A percentile compares a stretch with the other conserved stretches of the same genome.
phyloP scores from a whole-genome alignment of 2,113 vertebrate genomes.

The Epinephelus moara region DNA sequence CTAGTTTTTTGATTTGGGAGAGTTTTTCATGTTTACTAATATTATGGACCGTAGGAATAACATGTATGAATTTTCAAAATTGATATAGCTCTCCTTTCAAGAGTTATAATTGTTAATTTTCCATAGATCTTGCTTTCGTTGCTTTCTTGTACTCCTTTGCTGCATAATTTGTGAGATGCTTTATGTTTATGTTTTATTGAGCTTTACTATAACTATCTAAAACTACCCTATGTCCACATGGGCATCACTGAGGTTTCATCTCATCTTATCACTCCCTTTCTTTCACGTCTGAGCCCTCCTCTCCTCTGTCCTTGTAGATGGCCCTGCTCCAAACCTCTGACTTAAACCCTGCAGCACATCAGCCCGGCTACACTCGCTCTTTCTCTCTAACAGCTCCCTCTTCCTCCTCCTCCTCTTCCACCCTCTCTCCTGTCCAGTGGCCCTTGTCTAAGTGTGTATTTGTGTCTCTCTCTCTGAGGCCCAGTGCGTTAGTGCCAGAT shows the following conservation, averaged over 20 bases:
- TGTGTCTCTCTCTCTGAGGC: conserved; percentile 58
- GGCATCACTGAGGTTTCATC: conserved; percentile 24
- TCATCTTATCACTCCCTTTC: conserved; percentile 40
- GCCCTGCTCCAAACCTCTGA: conserved; percentile 46
- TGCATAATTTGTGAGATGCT: background rate
- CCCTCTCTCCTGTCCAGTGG: conserved; percentile 54
- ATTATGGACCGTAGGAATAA: too few species aligned
- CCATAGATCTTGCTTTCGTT: background rate
- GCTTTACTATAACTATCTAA: background rate
- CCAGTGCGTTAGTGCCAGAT: conserved; percentile 71
- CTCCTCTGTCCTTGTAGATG: conserved; percentile 29
- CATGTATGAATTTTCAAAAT: too few species aligned
- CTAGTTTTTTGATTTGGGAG: too few species aligned
- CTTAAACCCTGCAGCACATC: conserved; percentile 34
- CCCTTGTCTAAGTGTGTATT: conserved; percentile 71
- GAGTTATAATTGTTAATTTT: background rate
- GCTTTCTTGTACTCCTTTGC: background rate
- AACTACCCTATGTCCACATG: conserved; percentile 17
- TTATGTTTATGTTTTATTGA: background rate
- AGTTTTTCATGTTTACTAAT: too few species aligned
- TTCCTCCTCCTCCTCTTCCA: conserved; percentile 11
- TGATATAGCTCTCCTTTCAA: too few species aligned
- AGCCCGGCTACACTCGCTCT: conserved; percentile 14
- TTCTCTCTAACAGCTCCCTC: conserved; percentile 28
- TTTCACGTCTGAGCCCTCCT: conserved; percentile 19